These are phyloP conservation scores for Acanthiza pusilla DNA, from an alignment of 2,797 vertebrate genomes.

Conservation along the genomic window DNA sequence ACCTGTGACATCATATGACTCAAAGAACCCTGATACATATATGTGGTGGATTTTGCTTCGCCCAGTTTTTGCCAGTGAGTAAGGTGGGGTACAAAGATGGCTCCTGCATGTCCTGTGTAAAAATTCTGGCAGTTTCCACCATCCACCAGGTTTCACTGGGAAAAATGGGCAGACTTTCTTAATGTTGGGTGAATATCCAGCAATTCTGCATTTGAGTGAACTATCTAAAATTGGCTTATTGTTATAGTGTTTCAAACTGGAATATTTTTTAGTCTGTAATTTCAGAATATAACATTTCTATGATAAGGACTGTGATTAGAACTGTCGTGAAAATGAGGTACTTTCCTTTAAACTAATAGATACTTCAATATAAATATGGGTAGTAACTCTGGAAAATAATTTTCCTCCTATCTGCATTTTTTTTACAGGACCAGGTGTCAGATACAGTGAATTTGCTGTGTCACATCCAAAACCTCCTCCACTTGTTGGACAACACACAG, in stretches of 20 bases:
- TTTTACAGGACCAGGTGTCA: slow-evolving; percentile 81
- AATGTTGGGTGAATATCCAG: accelerated
- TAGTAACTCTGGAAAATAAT: background rate
- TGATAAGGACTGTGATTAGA: background rate
- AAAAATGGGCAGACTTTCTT: background rate
- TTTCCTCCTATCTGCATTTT: background rate
- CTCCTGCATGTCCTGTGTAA: too few species aligned
- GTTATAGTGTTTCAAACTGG: background rate
- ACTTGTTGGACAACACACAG: slow-evolving; percentile 82
- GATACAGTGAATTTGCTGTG: slow-evolving; percentile 79
- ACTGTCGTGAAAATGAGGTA: background rate
- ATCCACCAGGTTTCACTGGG: background rate
- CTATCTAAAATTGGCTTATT: background rate
- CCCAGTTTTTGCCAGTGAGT: too few species aligned
- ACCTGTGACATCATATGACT: background rate
- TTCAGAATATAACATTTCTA: background rate
- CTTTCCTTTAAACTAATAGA: background rate
- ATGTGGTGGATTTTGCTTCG: too few species aligned
- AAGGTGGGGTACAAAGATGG: too few species aligned
- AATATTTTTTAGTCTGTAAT: background rate
- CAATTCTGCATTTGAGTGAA: background rate
- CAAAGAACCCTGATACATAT: background rate
- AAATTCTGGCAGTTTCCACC: too few species aligned
- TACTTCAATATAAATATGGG: background rate
- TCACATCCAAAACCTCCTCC: slow-evolving; percentile 75